Percentiles rank a stretch among this genome's conserved stretches.
phyloP scores from a whole-genome alignment of 2,888 invertebrate species.

The Chirona hameri region DNA sequence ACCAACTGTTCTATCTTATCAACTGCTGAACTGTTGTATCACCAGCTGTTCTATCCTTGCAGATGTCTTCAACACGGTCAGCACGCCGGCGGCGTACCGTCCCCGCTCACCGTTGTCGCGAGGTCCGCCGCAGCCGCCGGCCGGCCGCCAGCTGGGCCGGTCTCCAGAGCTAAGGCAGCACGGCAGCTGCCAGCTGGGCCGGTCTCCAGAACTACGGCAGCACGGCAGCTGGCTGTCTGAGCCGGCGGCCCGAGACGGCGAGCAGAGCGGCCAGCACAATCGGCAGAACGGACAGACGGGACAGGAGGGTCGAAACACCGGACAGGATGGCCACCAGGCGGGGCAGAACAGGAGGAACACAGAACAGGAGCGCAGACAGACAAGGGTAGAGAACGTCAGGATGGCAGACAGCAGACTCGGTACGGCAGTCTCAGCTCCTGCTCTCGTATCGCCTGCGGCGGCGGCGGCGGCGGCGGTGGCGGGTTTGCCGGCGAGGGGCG shows the following conservation, averaged over 20 bases:
- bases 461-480: neutral
- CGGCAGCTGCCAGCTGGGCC: neutral
- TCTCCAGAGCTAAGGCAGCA: neutral
- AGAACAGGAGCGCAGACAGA: too few relatives aligned
- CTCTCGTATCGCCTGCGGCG: neutral
- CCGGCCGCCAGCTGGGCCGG: neutral
- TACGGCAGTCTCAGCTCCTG: neutral
- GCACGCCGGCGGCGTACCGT: conserved; percentile 1
- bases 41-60: neutral
- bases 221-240: conserved; percentile 11
- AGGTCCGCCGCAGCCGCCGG: neutral
- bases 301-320: too few relatives aligned
- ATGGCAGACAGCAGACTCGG: neutral
- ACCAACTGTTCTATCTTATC: too few relatives aligned
- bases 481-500: neutral
- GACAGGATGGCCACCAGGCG: too few relatives aligned
- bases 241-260: neutral
- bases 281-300: neutral
- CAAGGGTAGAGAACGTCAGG: neutral
- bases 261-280: neutral
- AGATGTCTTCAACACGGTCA: neutral
- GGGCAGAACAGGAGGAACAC: neutral
- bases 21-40: too few relatives aligned
- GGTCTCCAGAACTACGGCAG: neutral
- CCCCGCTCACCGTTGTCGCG: neutral